These are phyloP conservation scores for Anoplius nigerrimus DNA, from an alignment of 2,888 invertebrate species.

Conservation along the genomic window DNA sequence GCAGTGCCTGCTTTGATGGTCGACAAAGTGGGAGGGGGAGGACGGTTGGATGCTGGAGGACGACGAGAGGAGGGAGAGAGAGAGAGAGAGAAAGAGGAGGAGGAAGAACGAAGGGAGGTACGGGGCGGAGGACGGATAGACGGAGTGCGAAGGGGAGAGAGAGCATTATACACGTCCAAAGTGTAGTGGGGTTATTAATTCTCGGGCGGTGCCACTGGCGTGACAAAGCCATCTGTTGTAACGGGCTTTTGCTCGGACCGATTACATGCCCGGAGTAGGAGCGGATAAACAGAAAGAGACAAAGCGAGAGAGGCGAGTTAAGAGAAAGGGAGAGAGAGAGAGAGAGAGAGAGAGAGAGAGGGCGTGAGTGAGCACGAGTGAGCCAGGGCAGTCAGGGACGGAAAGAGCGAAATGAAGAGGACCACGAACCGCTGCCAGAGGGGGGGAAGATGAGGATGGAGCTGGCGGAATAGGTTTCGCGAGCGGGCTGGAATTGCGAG, in stretches of 20 bases:
- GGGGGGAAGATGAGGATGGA: too few species aligned
- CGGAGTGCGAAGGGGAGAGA: constrained; percentile 7
- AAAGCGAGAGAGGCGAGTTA: neutral
- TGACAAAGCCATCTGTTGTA: constrained; percentile 58
- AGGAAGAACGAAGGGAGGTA: constrained; percentile 10
- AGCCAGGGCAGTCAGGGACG: too few species aligned
- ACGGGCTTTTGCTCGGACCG: constrained; percentile 53
- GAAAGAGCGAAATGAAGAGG: too few species aligned
- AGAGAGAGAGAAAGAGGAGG: neutral
- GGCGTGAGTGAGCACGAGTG: too few species aligned
- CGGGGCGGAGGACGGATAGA: neutral
- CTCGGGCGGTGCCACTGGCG: constrained; percentile 50
- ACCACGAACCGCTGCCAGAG: too few species aligned
- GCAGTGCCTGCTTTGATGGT: constrained; percentile 38
- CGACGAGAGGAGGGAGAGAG: constrained; percentile 9
- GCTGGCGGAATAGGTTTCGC: too few species aligned
- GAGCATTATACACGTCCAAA: constrained; percentile 39
- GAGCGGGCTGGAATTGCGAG: too few species aligned
- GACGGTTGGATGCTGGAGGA: neutral
- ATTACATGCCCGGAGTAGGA: constrained; percentile 43
- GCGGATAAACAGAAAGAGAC: constrained; percentile 8
- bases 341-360: too few species aligned
- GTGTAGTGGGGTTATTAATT: constrained; percentile 54
- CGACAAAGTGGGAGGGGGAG: constrained; percentile 27
- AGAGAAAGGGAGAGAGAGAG: neutral